phyloP scores from a whole-genome alignment of 2,113 vertebrate species.

The Suncus etruscus region DNA sequence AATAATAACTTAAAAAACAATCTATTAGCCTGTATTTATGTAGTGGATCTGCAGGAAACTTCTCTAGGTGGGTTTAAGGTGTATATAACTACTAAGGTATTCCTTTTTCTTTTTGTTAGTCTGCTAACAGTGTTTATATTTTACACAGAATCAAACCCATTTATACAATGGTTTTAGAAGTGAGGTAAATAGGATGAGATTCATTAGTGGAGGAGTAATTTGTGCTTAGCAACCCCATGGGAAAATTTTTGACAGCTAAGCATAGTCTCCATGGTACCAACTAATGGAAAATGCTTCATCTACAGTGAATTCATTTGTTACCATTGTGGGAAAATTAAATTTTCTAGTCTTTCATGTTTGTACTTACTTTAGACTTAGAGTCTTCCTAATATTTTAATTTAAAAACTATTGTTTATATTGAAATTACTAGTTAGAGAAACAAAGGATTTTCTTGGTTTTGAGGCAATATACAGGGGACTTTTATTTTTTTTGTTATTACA shows the following conservation, averaged over 20 bases:
- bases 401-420: slow-evolving; percentile 53
- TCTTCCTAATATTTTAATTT: slow-evolving; percentile 56
- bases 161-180: slow-evolving; percentile 76
- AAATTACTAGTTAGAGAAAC: slow-evolving; percentile 48
- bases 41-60: slow-evolving; percentile 29
- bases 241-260: slow-evolving; percentile 73
- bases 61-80: not conserved
- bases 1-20: not conserved
- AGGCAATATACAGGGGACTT: not conserved
- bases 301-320: slow-evolving; percentile 67
- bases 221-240: slow-evolving; percentile 59
- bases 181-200: slow-evolving; percentile 72
- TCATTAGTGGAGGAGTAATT: slow-evolving; percentile 73
- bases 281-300: slow-evolving; percentile 66
- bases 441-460: not conserved
- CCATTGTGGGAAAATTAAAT: slow-evolving; percentile 41
- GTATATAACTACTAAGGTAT: not conserved
- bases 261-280: slow-evolving; percentile 22
- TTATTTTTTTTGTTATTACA: too few species aligned
- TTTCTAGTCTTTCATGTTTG: slow-evolving; percentile 53
- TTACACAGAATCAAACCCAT: slow-evolving; percentile 61
- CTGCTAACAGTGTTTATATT: slow-evolving; percentile 63
- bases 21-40: slow-evolving; percentile 54
- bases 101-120: slow-evolving; percentile 28
- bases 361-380: slow-evolving; percentile 1